These are phyloP conservation scores for Aethina tumida DNA, from an alignment of 1,140 invertebrate genomes.

Conservation along the genomic window DNA sequence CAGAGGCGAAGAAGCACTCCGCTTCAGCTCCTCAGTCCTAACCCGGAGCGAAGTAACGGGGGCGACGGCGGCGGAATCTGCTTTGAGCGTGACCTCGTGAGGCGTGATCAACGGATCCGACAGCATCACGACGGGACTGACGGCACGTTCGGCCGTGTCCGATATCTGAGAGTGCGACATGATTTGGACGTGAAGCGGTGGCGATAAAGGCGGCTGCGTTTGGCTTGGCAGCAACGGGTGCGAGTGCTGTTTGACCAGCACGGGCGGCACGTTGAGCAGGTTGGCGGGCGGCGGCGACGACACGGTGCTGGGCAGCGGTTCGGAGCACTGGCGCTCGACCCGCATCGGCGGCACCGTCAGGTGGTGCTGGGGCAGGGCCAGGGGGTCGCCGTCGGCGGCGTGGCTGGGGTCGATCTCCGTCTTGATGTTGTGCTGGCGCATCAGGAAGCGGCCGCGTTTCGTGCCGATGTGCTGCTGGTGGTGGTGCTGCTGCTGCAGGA, in stretches of 20 bases:
- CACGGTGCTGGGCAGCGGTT: slow-evolving; percentile 40
- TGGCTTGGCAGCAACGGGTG: slow-evolving; percentile 51
- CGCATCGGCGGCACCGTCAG: slow-evolving; percentile 36
- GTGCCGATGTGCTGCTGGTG: slow-evolving; percentile 38
- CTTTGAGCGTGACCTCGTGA: slow-evolving; percentile 21
- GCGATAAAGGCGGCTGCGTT: slow-evolving; percentile 27
- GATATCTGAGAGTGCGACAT: slow-evolving; percentile 10
- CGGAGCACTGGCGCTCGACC: slow-evolving; percentile 49
- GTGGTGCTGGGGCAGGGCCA: slow-evolving; percentile 35
- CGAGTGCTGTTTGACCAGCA: slow-evolving; percentile 55
- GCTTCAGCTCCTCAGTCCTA: slow-evolving; percentile 42
- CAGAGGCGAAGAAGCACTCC: slow-evolving; percentile 49
- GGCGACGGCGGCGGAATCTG: slow-evolving; percentile 28
- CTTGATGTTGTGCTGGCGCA: slow-evolving; percentile 56
- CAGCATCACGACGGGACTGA: slow-evolving; percentile 34
- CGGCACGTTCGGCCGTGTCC: slow-evolving; percentile 22
- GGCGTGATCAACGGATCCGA: slow-evolving; percentile 18
- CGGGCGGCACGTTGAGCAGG: slow-evolving; percentile 46
- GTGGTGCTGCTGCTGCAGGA: slow-evolving; percentile 14
- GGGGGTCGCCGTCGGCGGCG: slow-evolving; percentile 40
- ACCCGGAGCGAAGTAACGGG: slow-evolving; percentile 36
- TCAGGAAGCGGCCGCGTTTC: slow-evolving; percentile 49
- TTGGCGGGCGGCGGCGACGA: slow-evolving; percentile 43
- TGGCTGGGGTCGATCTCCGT: slow-evolving; percentile 47
- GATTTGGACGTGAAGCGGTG: slow-evolving; percentile 21